Percentiles rank a stretch among this genome's conserved stretches.
Conservation (phyloP, 2,797 vertebrate genomes). For the Siniperca undulata region DNA sequence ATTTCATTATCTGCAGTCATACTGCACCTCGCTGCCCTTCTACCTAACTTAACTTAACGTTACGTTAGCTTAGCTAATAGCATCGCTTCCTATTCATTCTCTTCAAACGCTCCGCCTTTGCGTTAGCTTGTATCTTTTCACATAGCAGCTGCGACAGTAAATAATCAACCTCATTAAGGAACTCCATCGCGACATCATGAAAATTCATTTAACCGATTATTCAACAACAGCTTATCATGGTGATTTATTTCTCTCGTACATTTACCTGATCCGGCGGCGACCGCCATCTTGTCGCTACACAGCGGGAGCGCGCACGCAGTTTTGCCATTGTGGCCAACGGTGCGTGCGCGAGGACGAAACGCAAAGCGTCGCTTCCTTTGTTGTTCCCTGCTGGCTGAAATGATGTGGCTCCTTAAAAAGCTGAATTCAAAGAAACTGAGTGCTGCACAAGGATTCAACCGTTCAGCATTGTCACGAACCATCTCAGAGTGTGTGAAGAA, state of each 20-base stretch:
- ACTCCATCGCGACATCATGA: accelerated
- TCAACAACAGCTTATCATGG: slow-evolving; percentile 1
- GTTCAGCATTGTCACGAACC: background rate
- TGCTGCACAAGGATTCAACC: too few species aligned
- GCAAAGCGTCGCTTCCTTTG: slow-evolving; percentile 19
- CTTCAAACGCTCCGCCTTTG: background rate
- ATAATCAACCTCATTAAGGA: accelerated
- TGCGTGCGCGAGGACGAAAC: slow-evolving; percentile 53
- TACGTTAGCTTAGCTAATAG: slow-evolving; percentile 58
- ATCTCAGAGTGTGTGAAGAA: background rate
- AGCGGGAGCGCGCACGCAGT: slow-evolving; percentile 79
- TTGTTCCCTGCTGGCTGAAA: background rate
- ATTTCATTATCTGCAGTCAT: background rate
- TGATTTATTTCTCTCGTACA: slow-evolving; percentile 56
- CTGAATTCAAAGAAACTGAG: background rate
- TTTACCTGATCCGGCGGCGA: slow-evolving; percentile 89
- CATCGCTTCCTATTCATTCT: slow-evolving; percentile 62
- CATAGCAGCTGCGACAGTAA: accelerated
- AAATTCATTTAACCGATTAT: background rate
- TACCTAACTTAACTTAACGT: slow-evolving; percentile 28
- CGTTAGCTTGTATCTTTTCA: background rate
- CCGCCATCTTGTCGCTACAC: slow-evolving; percentile 88
- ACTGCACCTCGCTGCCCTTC: background rate
- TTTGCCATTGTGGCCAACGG: slow-evolving; percentile 37
- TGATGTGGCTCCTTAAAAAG: background rate